A percentile compares a stretch with the other conserved stretches of the same genome.
Conservation (phyloP, 2,888 invertebrate genomes). For the Mamestra brassicae region DNA sequence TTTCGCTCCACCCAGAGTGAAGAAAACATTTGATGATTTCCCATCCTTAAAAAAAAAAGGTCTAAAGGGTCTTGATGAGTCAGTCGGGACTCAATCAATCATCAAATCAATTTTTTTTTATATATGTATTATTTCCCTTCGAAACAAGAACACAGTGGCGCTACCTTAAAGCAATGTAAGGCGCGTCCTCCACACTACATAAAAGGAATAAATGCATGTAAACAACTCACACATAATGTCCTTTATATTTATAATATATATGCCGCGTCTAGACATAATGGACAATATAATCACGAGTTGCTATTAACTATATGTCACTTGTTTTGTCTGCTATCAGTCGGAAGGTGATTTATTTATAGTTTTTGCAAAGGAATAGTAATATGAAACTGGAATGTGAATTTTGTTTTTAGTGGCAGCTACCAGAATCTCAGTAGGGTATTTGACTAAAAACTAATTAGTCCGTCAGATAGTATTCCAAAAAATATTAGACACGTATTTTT, state of each 20-base stretch:
- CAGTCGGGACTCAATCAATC: too few relatives aligned
- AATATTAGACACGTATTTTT: too few relatives aligned
- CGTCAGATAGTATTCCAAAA: too few relatives aligned
- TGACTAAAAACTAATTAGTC: too few relatives aligned
- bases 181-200: neutral
- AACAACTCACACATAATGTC: conserved; percentile 21
- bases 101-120: too few relatives aligned
- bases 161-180: neutral
- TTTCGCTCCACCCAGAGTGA: too few relatives aligned
- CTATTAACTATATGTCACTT: conserved; percentile 22
- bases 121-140: neutral
- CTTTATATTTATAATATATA: conserved; percentile 22
- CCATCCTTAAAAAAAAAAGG: too few relatives aligned
- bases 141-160: neutral
- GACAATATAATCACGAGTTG: conserved; percentile 28
- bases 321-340: conserved; percentile 36
- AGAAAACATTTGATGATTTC: too few relatives aligned
- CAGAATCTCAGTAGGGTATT: too few relatives aligned
- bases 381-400: neutral
- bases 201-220: conserved; percentile 28
- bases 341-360: conserved; percentile 41
- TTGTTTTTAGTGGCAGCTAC: too few relatives aligned
- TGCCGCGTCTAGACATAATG: conserved; percentile 54
- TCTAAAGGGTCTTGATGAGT: too few relatives aligned
- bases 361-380: neutral